phyloP scores from a whole-genome alignment of 2,888 invertebrate species.

The Chrysotoxum bicinctum region DNA sequence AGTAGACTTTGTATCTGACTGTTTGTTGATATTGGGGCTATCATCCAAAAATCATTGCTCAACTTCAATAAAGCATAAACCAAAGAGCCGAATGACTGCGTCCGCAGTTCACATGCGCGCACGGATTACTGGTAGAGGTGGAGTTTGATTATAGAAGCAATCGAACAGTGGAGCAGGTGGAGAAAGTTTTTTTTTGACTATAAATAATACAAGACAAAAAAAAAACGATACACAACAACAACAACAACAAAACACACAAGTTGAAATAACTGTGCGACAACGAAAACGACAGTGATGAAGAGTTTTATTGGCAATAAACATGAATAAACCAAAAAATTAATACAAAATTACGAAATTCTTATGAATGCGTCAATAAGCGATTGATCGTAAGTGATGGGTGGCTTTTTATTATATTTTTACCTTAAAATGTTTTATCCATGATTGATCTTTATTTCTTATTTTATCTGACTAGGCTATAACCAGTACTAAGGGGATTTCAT shows the following conservation, averaged over 20 bases:
- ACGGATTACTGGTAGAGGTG: constrained; percentile 41
- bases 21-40: constrained; percentile 21
- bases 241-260: neutral
- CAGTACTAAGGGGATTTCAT: no score
- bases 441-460: no score
- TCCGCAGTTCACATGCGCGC: constrained; percentile 17
- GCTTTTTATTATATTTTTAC: neutral
- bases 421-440: neutral
- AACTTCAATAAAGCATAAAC: constrained; percentile 11
- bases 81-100: neutral
- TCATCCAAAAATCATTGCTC: constrained; percentile 55
- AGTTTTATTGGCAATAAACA: constrained; percentile 16
- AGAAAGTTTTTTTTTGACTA: constrained; percentile 58
- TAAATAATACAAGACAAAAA: constrained; percentile 9
- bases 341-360: constrained; percentile 16
- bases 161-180: constrained; percentile 58
- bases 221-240: constrained; percentile 6
- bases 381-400: neutral
- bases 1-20: constrained; percentile 17
- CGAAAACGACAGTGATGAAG: constrained; percentile 8
- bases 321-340: constrained; percentile 20
- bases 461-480: neutral
- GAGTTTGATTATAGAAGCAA: no score
- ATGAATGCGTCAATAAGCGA: constrained; percentile 1
- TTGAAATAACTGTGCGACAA: neutral